Conservation (phyloP, 2,888 invertebrate species). For the Orgyia antiqua region DNA sequence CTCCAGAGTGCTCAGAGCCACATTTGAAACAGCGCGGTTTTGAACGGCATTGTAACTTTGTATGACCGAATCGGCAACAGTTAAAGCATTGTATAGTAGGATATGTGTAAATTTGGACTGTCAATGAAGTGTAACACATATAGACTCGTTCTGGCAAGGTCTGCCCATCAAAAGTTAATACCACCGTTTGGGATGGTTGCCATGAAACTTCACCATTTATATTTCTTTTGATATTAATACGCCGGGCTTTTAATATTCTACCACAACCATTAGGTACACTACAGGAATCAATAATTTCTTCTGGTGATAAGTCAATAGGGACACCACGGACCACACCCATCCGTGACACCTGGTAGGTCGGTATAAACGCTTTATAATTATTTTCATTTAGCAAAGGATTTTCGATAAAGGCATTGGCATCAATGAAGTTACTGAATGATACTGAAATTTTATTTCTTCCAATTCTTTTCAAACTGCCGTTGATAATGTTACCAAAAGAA, state of each 20-base stretch:
- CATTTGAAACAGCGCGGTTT: not conserved
- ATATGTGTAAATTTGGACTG: not conserved
- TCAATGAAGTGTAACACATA: not conserved
- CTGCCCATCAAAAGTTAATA: not conserved
- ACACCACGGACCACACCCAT: not conserved
- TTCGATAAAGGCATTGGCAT: not conserved
- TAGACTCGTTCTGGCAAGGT: not conserved
- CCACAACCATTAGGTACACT: not conserved
- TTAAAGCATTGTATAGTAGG: not conserved
- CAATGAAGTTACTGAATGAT: not conserved
- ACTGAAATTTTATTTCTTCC: not conserved
- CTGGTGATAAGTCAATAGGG: not conserved
- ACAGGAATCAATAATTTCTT: not conserved
- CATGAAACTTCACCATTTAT: not conserved
- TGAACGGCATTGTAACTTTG: not conserved
- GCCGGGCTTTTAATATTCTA: not conserved
- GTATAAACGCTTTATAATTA: not conserved
- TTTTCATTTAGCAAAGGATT: not conserved
- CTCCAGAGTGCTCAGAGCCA: not conserved
- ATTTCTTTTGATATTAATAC: not conserved
- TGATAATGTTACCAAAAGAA: not conserved
- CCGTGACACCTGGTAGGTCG: not conserved
- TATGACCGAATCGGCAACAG: slow-evolving; percentile 1
- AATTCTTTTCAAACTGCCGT: slow-evolving; percentile 5
- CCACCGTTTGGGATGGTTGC: not conserved